phyloP scores from a whole-genome alignment of 2,888 invertebrate genomes.

The Apotomis betuletana region DNA sequence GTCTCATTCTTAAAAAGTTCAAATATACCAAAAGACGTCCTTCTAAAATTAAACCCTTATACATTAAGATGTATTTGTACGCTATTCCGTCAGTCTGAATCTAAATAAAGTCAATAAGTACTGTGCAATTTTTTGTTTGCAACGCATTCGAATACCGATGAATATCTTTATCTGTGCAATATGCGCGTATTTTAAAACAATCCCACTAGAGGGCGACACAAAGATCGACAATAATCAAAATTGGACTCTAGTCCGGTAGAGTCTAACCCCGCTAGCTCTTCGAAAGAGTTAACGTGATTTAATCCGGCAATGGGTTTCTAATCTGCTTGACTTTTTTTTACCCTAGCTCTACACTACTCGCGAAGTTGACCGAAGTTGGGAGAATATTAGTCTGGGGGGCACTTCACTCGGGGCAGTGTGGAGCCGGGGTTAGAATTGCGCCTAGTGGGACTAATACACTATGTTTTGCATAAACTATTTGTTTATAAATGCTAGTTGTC shows the following conservation, averaged over 20 bases:
- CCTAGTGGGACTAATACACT: not conserved
- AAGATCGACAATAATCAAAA: slow-evolving; percentile 24
- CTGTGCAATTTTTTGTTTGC: slow-evolving; percentile 38
- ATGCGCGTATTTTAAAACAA: slow-evolving; percentile 16
- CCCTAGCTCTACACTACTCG: no score
- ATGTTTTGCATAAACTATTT: slow-evolving; percentile 28
- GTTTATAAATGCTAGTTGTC: not conserved
- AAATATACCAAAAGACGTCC: no score
- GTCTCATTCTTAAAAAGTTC: not conserved
- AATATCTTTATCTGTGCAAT: slow-evolving; percentile 32
- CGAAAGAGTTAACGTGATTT: no score
- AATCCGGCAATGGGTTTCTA: not conserved
- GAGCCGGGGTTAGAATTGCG: not conserved
- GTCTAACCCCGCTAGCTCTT: not conserved
- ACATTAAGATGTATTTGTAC: not conserved
- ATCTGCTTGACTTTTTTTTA: not conserved
- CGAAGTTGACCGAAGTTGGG: no score
- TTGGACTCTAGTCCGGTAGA: slow-evolving; percentile 14
- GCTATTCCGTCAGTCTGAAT: not conserved
- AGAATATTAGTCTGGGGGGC: no score
- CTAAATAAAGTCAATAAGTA: slow-evolving; percentile 28
- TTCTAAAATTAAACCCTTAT: no score
- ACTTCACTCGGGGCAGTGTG: no score
- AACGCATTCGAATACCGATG: slow-evolving; percentile 33
- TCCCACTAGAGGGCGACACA: slow-evolving; percentile 9